Evolutionary conservation across 2,888 invertebrate genomes (phyloP), one percentile per base, ranked within the genome.

Genomic region (Podabrus alpinus): DNA sequence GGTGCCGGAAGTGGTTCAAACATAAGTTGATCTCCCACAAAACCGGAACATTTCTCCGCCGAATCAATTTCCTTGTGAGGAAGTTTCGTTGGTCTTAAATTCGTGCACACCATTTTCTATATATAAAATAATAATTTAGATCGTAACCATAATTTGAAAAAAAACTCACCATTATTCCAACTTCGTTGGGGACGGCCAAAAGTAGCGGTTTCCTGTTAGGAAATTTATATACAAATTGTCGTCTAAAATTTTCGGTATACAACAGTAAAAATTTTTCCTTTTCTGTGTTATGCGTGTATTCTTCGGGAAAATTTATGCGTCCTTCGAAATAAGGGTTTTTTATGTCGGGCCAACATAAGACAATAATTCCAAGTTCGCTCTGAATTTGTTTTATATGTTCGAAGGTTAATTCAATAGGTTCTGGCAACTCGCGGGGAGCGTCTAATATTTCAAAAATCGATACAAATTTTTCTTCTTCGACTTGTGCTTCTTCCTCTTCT

Each of bases 61-160:
- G 90, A 90, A 82, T 90, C 91, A 62, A 96, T 89, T 81, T 92
- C 92, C 9, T 91, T 89, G 87, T 91, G 94, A 15, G 93, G 91
- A 73, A 95, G 89, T 78, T 92, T 92, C 13, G 95, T 95, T 17
- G 95, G 94, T 62, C 94, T 89, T 78, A 97, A 91, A 2, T 94
- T 92, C 7, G 95, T 94, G 80, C 95, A 95, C 60, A 97, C 95
- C 90, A 97, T 94, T 92, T 97, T 97, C 95, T 96, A 85, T 45
- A 85, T 96, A 85, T 45, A 85, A 87, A 81, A 75, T 78, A 79
- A 79, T 62, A 59, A 7, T 64, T 19, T 0, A 17, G 3, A 62
- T 13, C n/a, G n/a, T 61, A 15, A 61, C 11, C 7, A 16, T 61
- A 15, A 29, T 29, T 13, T n/a, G 0, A 29, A 5, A 16, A n/a